These are phyloP conservation scores for Hemithea aestivaria DNA, from an alignment of 2,888 invertebrate genomes.

Conservation along the genomic window DNA sequence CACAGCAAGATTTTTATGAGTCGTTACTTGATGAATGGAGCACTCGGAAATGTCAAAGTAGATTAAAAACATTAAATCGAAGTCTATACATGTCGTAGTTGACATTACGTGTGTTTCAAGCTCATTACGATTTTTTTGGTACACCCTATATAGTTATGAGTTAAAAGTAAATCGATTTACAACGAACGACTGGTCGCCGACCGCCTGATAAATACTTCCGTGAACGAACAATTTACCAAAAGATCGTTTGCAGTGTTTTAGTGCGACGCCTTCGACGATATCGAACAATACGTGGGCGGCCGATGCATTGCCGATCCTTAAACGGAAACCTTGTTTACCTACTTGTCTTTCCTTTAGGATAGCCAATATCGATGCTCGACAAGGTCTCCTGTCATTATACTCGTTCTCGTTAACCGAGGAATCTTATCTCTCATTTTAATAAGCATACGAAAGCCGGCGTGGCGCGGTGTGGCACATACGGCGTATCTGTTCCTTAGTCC, in stretches of 20 bases:
- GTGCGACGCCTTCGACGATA: conserved; percentile 62
- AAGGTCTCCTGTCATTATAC: conserved; percentile 57
- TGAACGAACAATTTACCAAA: conserved; percentile 61
- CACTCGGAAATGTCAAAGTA: too few species aligned
- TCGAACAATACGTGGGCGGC: conserved; percentile 65
- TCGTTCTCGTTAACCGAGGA: conserved; percentile 44
- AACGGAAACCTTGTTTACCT: conserved; percentile 66
- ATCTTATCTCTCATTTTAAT: conserved; percentile 50
- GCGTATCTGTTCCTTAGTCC: conserved; percentile 39
- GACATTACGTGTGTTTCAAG: too few species aligned
- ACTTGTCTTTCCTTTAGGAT: conserved; percentile 70
- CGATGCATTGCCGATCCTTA: conserved; percentile 70
- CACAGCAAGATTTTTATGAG: too few species aligned
- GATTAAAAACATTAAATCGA: neutral
- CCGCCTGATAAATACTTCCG: conserved; percentile 64
- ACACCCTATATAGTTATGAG: conserved; percentile 3
- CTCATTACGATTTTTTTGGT: neutral
- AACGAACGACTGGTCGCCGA: conserved; percentile 33
- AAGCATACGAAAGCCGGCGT: conserved; percentile 35
- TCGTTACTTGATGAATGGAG: too few species aligned
- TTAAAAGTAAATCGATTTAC: conserved; percentile 37
- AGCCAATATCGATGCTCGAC: conserved; percentile 53
- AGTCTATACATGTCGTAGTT: too few species aligned
- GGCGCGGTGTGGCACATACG: conserved; percentile 10
- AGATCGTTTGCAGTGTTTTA: conserved; percentile 62